Percentiles rank a stretch among this genome's conserved stretches.
These are phyloP conservation scores for Laupala kohalensis DNA, from an alignment of 1,140 invertebrate species.

Conservation along the genomic window DNA sequence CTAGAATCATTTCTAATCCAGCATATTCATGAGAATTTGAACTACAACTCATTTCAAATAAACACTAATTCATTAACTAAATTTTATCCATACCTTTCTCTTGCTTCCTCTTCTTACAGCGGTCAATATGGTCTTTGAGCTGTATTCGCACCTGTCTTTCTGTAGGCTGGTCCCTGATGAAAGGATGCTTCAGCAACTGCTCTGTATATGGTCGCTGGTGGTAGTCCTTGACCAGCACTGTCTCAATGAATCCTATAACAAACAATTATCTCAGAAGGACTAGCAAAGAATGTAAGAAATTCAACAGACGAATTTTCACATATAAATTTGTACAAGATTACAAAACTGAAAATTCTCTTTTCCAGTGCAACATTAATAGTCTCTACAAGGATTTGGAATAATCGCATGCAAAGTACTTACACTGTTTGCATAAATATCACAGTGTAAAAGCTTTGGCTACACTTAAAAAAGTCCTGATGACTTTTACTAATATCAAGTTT, in stretches of 20 bases:
- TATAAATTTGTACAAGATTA: background rate
- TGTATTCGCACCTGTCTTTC: conserved; percentile 96
- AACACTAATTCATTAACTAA: too few relatives aligned
- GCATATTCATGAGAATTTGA: too few relatives aligned
- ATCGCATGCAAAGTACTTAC: too few relatives aligned
- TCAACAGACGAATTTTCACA: background rate
- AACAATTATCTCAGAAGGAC: conserved; percentile 22
- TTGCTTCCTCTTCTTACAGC: conserved; percentile 88
- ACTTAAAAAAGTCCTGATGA: too few relatives aligned
- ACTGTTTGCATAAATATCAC: too few relatives aligned
- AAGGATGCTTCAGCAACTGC: conserved; percentile 91
- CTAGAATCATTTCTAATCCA: too few relatives aligned
- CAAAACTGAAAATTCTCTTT: background rate
- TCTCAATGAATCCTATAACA: conserved; percentile 56
- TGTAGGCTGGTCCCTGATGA: conserved; percentile 94
- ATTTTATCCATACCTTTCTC: conserved; percentile 52
- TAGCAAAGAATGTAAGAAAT: background rate
- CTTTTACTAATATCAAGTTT: too few relatives aligned
- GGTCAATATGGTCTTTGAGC: conserved; percentile 97
- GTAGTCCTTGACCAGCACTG: conserved; percentile 91
- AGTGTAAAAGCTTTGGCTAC: too few relatives aligned
- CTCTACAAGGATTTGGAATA: background rate
- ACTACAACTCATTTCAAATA: too few relatives aligned
- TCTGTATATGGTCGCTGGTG: conserved; percentile 96
- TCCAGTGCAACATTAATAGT: background rate